Evolutionary conservation across 2,113 vertebrate species (phyloP).

Genomic region (Ellobius talpinus): DNA sequence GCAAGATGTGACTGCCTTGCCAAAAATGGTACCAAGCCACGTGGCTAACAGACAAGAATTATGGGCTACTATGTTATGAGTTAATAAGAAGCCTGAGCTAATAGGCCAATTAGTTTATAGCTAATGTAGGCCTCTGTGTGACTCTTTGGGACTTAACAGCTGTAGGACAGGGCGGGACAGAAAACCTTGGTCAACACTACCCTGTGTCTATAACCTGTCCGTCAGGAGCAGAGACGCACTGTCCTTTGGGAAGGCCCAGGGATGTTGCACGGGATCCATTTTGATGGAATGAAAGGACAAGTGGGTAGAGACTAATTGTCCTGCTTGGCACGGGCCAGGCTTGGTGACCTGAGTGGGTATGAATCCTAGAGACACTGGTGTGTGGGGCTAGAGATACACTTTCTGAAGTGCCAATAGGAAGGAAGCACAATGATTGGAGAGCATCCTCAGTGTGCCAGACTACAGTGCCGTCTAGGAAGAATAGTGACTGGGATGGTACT

Average conservation of each 20-base stretch:
- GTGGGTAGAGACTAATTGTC: not conserved
- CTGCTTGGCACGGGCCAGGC: not conserved
- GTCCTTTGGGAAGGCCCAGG: not conserved
- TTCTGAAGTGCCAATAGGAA: not conserved
- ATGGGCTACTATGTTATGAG: too few species aligned
- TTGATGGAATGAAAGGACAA: not conserved
- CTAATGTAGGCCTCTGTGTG: too few species aligned
- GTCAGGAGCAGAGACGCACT: not conserved
- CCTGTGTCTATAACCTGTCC: not conserved
- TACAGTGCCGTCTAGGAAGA: accelerated
- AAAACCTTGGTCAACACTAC: too few species aligned
- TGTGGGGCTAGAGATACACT: not conserved
- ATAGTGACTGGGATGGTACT: too few species aligned
- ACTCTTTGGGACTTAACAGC: too few species aligned
- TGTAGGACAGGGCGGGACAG: too few species aligned
- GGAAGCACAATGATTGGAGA: not conserved
- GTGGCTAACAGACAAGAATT: too few species aligned
- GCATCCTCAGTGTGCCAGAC: not conserved
- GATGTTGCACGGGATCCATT: not conserved
- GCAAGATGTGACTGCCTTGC: too few species aligned
- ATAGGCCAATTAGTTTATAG: too few species aligned
- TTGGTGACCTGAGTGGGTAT: too few species aligned
- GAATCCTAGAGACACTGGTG: not conserved
- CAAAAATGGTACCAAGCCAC: too few species aligned
- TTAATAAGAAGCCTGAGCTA: too few species aligned